Evolutionary conservation across 2,888 invertebrate genomes (phyloP).

Genomic region (Poecilobothrus nobilitatus): DNA sequence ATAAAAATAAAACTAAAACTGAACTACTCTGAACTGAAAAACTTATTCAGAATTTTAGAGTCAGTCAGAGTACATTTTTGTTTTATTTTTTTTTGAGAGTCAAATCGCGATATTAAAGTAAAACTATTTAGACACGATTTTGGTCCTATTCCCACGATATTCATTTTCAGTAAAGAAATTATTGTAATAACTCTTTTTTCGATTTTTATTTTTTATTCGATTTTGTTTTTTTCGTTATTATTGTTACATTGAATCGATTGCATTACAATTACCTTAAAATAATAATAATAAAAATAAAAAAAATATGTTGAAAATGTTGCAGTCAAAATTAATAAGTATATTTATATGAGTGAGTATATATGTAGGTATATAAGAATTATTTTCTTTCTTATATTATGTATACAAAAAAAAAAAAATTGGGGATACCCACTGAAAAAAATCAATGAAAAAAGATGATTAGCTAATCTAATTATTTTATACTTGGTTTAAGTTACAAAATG

Average conservation of each 20-base stretch:
- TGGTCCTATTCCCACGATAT: conserved; percentile 10
- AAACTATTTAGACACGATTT: conserved; percentile 7
- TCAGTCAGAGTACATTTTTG: background rate
- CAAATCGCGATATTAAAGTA: background rate
- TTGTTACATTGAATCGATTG: background rate
- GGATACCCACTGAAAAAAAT: too few relatives aligned
- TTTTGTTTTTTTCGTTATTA: background rate
- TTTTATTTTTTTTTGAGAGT: too few relatives aligned
- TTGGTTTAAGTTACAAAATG: too few relatives aligned
- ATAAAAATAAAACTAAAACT: background rate
- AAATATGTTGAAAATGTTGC: background rate
- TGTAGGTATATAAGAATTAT: too few relatives aligned
- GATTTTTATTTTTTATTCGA: background rate
- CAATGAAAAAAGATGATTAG: too few relatives aligned
- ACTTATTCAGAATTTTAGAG: background rate
- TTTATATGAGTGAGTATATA: too few relatives aligned
- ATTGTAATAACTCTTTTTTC: conserved; percentile 5
- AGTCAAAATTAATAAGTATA: background rate
- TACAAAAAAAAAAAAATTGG: too few relatives aligned
- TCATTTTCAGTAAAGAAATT: conserved; percentile 2
- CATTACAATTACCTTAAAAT: background rate
- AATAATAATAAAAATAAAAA: background rate
- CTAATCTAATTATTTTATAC: too few relatives aligned
- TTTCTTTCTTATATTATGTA: too few relatives aligned
- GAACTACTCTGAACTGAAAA: background rate